These are phyloP conservation scores for Drosophila kanekoi DNA, from an alignment of 2,888 invertebrate species.

Conservation along the genomic window DNA sequence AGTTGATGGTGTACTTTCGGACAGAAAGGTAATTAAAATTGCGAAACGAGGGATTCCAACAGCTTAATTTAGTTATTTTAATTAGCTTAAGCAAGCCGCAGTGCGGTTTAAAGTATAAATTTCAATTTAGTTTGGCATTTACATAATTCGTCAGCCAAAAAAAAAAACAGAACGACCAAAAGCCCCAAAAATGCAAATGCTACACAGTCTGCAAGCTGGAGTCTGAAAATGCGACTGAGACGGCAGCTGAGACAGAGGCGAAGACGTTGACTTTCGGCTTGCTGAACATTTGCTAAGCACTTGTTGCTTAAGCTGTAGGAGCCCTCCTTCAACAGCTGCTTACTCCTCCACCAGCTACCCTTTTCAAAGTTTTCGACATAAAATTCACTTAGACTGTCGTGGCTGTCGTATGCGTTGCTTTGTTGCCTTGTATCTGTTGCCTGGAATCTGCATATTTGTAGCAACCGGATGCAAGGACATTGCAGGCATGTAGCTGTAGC, in stretches of 20 bases:
- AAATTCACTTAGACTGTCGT: constrained; percentile 79
- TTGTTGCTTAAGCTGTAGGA: constrained; percentile 63
- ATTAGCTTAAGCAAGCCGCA: constrained; percentile 65
- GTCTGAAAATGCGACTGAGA: constrained; percentile 8
- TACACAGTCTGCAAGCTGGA: constrained; percentile 26
- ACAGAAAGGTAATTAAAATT: constrained; percentile 33
- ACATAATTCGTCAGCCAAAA: constrained; percentile 65
- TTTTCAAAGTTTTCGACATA: constrained; percentile 76
- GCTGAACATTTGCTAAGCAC: constrained; percentile 70
- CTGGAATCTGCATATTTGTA: constrained; percentile 76
- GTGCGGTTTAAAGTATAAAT: constrained; percentile 50
- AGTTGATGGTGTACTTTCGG: constrained; percentile 29
- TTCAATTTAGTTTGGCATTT: constrained; percentile 68
- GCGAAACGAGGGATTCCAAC: constrained; percentile 14
- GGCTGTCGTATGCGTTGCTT: constrained; percentile 74
- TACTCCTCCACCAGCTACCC: constrained; percentile 42
- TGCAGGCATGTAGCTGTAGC: constrained; percentile 63
- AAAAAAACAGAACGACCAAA: constrained; percentile 32
- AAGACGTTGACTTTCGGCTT: constrained; percentile 46
- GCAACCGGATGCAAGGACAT: constrained; percentile 61
- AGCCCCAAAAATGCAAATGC: constrained; percentile 69
- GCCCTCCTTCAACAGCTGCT: constrained; percentile 7
- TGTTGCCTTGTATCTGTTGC: constrained; percentile 58
- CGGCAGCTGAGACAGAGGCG: constrained; percentile 3
- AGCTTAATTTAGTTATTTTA: constrained; percentile 61